Percentiles rank a stretch among this genome's conserved stretches.
Evolutionary conservation across 2,113 vertebrate species (phyloP).

Genomic region (Seriola aureovittata): DNA sequence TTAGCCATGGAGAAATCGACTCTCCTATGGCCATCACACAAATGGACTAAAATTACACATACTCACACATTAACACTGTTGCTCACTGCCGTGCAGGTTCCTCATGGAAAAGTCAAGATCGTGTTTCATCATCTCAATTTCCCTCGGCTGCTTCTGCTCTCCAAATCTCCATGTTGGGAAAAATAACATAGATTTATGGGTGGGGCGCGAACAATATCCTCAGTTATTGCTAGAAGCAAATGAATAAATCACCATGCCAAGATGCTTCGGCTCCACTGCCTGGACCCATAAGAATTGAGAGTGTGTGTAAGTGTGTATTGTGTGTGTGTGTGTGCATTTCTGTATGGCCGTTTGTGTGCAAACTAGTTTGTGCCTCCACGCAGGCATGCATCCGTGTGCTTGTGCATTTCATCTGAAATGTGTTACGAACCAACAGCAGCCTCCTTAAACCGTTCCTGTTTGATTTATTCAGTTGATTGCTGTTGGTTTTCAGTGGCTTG

Average conservation of each 20-base stretch:
- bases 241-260: conserved; percentile 74
- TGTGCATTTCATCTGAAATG: conserved; percentile 50
- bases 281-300: conserved; percentile 23
- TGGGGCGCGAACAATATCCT: conserved; percentile 64
- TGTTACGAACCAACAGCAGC: conserved; percentile 30
- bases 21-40: conserved; percentile 17
- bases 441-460: conserved; percentile 46
- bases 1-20: conserved; percentile 18
- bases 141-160: conserved; percentile 42
- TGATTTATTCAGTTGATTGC: conserved; percentile 72
- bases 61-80: conserved; percentile 35
- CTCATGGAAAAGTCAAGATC: conserved; percentile 51
- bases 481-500: conserved; percentile 62
- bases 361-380: conserved; percentile 29
- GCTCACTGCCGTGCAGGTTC: conserved; percentile 29
- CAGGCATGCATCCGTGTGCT: conserved; percentile 36
- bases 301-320: conserved; percentile 13
- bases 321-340: conserved; percentile 8
- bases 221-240: conserved; percentile 70
- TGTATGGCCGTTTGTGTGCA: conserved; percentile 14
- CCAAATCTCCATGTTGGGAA: conserved; percentile 51
- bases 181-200: conserved; percentile 71
- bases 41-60: conserved; percentile 24
- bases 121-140: conserved; percentile 65
- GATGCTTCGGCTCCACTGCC: conserved; percentile 42